These are phyloP conservation scores for Nebria brevicollis DNA, from an alignment of 2,888 invertebrate genomes.

Conservation along the genomic window DNA sequence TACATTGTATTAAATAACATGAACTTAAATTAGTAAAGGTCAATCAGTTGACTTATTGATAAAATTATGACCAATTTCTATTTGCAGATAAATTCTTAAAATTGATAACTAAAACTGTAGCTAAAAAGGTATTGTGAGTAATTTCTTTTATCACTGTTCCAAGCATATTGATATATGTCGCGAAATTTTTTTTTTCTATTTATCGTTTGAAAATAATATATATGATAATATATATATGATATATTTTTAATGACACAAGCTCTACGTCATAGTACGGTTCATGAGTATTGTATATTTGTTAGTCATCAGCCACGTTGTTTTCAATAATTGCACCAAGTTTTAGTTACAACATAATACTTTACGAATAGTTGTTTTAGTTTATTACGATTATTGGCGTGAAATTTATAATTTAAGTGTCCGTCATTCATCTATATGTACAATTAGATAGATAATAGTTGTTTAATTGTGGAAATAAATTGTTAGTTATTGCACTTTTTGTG, in stretches of 20 bases:
- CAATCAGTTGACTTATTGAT: background rate
- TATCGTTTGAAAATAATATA: background rate
- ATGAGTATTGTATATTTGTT: background rate
- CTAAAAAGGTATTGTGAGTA: background rate
- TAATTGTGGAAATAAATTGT: too few species aligned
- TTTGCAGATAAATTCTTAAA: background rate
- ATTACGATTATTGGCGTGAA: too few species aligned
- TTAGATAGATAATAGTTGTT: too few species aligned
- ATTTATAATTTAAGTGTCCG: background rate
- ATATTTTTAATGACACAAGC: too few species aligned
- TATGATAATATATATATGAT: too few species aligned
- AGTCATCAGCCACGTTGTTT: background rate
- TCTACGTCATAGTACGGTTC: background rate
- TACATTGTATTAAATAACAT: background rate
- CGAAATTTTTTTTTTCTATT: background rate
- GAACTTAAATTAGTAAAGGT: background rate
- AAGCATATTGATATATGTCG: background rate
- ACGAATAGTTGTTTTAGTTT: background rate
- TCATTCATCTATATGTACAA: background rate
- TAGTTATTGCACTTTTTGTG: too few species aligned
- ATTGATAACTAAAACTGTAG: background rate
- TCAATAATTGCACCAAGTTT: background rate
- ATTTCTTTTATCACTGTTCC: background rate
- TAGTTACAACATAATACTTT: background rate
- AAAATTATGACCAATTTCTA: background rate